Base-by-base conservation (phyloP, 2,113 vertebrate species). In the Anoplopoma fimbria region DNA sequence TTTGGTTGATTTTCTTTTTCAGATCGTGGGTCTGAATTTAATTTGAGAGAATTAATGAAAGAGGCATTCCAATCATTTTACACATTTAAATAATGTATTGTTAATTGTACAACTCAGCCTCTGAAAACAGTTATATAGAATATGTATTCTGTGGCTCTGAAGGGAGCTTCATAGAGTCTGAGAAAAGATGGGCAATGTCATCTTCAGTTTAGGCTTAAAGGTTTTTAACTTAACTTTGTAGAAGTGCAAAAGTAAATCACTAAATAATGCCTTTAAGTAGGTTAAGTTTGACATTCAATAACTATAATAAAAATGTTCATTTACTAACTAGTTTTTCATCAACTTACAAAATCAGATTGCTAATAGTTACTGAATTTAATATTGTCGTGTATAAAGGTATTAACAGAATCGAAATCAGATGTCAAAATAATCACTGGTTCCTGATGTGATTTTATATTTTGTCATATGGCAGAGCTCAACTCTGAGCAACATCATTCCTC, bases 361-460 rank as follows among this genome's bases (percentile, higher is more conserved):
- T 47, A 45, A 51, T 51, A 25, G 53, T 6, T 29, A n/a, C 51
- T 53, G 34, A 38, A 79, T 57, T 38, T 34, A 64, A 70, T 64
- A 73, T 63, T 36, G 21, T 34, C 27, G 45, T 31, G 36, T 27
- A 73, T 72, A 57, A 63, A 21, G 10, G 61, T 25, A 64, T 29
- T 15, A 72, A 58, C 38, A 31, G 31, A 82, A 72, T 55, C 0
- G 51, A 73, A 68, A 49, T 53, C 29, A 53, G 45, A 15, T 57
- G n/a, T 3, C 19, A 69, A 69, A 83, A 77, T 40, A 78, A 74
- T 57, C 40, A 58, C 23, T 21, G 34, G 17, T 49, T 79, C 64
- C 75, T 83, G 40, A 77, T 36, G 47, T 64, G 68, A 85, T 49
- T 80, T 65, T 10, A 3, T 42, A 69, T 86, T 84, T 67, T 64